Evolutionary conservation across 2,797 vertebrate genomes (phyloP).

Genomic region (Lates japonicus): DNA sequence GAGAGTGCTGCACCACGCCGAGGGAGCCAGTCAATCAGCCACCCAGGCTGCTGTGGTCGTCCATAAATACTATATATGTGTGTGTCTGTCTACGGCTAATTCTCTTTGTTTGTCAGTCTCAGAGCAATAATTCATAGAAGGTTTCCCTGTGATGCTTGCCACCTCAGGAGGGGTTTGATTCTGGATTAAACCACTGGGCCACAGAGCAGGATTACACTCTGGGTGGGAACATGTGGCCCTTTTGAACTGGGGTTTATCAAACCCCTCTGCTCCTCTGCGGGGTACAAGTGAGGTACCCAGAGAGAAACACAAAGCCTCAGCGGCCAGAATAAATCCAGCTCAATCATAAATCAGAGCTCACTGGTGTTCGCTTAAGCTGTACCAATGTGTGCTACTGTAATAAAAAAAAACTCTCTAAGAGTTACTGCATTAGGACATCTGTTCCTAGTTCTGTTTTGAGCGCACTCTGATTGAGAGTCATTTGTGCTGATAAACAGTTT

Average conservation of each 20-base stretch:
- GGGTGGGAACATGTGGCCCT: constrained; percentile 69
- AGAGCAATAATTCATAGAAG: constrained; percentile 52
- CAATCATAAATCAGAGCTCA: constrained; percentile 20
- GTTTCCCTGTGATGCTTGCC: constrained; percentile 50
- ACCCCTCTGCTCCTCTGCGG: constrained; percentile 29
- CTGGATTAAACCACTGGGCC: constrained; percentile 61
- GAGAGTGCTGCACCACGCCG: not conserved
- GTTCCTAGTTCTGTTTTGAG: not conserved
- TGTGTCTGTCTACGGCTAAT: not conserved
- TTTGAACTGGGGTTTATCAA: constrained; percentile 65
- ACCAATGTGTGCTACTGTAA: not conserved
- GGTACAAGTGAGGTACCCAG: constrained; percentile 29
- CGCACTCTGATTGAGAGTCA: not conserved
- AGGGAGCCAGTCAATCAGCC: constrained; percentile 56
- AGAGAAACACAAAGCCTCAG: constrained; percentile 35
- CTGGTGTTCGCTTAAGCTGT: constrained; percentile 26
- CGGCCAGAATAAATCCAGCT: constrained; percentile 23
- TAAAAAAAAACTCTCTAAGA: not conserved
- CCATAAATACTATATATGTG: constrained; percentile 37
- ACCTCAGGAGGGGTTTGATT: constrained; percentile 66
- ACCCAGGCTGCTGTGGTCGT: constrained; percentile 33
- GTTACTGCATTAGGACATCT: not conserved
- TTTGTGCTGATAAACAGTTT: not conserved
- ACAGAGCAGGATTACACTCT: constrained; percentile 68
- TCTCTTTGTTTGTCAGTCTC: constrained; percentile 39